Evolutionary conservation across 64 coral and sea anemone species (phyloP).

Genomic region (Stylophora pistillata): DNA sequence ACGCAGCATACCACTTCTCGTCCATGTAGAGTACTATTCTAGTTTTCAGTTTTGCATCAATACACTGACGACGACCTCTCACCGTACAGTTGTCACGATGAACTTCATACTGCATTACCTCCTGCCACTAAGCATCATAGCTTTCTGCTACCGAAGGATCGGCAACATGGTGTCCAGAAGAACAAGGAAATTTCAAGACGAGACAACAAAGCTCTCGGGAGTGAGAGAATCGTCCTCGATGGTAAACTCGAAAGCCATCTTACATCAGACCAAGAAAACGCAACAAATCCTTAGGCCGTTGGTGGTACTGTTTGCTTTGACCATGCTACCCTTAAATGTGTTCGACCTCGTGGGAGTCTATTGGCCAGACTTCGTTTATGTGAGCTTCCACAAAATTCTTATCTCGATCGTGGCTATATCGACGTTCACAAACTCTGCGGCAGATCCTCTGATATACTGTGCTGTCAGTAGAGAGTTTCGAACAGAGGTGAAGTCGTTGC

Average conservation of each 20-base stretch:
- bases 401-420: not conserved
- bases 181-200: not conserved
- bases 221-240: not conserved
- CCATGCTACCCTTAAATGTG: conserved; percentile 50
- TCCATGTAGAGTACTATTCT: not conserved
- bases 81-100: not conserved
- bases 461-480: conserved; percentile 50
- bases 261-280: conserved; percentile 54
- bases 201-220: not conserved
- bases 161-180: not conserved
- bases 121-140: conserved; percentile 42
- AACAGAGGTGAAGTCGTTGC: not conserved
- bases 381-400: not conserved
- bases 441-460: conserved; percentile 56
- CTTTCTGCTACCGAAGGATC: conserved; percentile 37
- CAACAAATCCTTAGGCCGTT: conserved; percentile 52
- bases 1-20: not conserved
- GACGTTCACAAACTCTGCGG: conserved; percentile 17
- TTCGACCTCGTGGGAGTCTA: not conserved
- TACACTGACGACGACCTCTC: not conserved
- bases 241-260: conserved; percentile 9
- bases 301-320: conserved; percentile 31
- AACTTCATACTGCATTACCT: conserved; percentile 34
- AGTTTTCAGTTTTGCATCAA: not conserved
- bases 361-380: not conserved